These are phyloP conservation scores for Anguilla marmorata DNA, from an alignment of 2,797 vertebrate genomes.

Conservation along the genomic window DNA sequence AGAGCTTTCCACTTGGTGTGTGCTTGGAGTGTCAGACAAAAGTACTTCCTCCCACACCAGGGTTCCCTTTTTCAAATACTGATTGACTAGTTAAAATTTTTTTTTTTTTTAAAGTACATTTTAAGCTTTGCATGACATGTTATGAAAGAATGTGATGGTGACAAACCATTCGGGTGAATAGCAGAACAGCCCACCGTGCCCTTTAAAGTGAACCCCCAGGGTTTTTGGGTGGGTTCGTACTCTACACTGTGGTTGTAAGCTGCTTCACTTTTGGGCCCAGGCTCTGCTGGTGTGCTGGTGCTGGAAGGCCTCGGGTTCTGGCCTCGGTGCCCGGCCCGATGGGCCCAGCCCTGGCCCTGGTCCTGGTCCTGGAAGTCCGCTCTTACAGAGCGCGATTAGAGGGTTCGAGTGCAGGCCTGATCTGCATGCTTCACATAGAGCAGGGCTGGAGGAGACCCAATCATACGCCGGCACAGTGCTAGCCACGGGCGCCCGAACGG, in stretches of 20 bases:
- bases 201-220: not conserved
- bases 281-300: not conserved
- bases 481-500: too few species aligned
- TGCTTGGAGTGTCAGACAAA: not conserved
- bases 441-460: too few species aligned
- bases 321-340: too few species aligned
- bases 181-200: not conserved
- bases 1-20: not conserved
- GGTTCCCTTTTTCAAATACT: not conserved
- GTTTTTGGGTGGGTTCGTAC: not conserved
- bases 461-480: too few species aligned
- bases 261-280: not conserved
- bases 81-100: not conserved
- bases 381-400: too few species aligned
- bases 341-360: too few species aligned
- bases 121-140: not conserved
- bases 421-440: too few species aligned
- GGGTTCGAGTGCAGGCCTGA: too few species aligned
- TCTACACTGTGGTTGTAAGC: not conserved
- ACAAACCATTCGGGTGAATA: not conserved
- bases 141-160: not conserved
- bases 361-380: too few species aligned
- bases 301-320: too few species aligned
- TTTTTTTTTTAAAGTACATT: not conserved
- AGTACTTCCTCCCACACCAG: not conserved